Conservation (phyloP, 2,113 vertebrate genomes). For the Murina feae region DNA sequence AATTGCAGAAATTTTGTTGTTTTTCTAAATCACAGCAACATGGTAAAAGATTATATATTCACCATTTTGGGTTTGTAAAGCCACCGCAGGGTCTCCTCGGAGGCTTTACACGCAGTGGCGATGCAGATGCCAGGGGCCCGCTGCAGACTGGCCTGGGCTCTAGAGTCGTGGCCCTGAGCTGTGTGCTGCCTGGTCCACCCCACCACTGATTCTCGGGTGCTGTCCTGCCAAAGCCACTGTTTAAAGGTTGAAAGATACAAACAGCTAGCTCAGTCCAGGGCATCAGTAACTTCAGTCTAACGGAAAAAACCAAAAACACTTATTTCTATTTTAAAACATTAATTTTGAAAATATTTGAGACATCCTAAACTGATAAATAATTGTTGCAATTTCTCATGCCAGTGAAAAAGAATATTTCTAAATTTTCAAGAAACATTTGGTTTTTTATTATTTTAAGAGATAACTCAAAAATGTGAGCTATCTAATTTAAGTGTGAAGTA, state of each 20-base stretch:
- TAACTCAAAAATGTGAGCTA: neutral
- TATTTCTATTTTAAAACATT: conserved; percentile 7
- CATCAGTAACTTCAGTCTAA: neutral
- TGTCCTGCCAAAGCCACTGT: neutral
- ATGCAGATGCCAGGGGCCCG: too few species aligned
- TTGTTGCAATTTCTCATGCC: neutral
- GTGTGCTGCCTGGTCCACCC: neutral
- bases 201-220: neutral
- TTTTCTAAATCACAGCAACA: neutral
- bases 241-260: neutral
- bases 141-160: neutral
- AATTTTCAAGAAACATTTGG: conserved; percentile 9
- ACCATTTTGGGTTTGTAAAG: neutral
- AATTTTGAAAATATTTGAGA: neutral
- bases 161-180: neutral
- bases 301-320: neutral
- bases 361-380: neutral
- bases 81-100: accelerated
- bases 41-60: neutral
- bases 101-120: neutral
- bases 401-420: neutral
- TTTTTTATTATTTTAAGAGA: neutral
- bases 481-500: neutral
- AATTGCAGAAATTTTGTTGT: neutral
- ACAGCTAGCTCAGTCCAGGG: neutral